Evolutionary conservation across 2,888 invertebrate genomes (phyloP).

Genomic region (Dicranocentrus wangi): DNA sequence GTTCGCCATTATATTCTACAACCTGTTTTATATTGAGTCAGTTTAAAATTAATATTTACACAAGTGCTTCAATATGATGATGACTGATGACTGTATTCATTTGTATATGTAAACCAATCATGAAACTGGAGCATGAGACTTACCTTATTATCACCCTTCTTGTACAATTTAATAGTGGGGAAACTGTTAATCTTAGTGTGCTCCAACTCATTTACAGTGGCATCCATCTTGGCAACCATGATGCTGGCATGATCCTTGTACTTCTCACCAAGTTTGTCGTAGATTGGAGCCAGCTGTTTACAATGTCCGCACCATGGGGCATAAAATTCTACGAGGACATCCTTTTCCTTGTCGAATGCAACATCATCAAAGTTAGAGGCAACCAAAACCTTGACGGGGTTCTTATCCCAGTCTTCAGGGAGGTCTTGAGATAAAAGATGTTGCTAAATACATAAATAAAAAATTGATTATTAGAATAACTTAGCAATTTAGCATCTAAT

Average conservation of each 20-base stretch:
- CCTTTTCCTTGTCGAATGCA: constrained; percentile 88
- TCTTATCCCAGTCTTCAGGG: constrained; percentile 97
- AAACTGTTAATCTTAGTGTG: constrained; percentile 95
- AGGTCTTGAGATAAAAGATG: constrained; percentile 94
- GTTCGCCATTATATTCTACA: constrained; percentile 95
- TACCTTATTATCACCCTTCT: constrained; percentile 91
- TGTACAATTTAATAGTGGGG: constrained; percentile 95
- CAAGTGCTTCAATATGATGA: constrained; percentile 5
- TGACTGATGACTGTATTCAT: neutral
- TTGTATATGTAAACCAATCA: neutral
- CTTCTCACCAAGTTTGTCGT: constrained; percentile 93
- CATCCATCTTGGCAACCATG: constrained; percentile 98
- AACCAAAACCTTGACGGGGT: constrained; percentile 93
- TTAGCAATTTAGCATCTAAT: constrained; percentile 9
- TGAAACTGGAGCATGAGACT: neutral
- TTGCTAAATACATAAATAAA: constrained; percentile 77
- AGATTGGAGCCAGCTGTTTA: constrained; percentile 97
- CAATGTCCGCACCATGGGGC: constrained; percentile 91
- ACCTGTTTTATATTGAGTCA: constrained; percentile 74
- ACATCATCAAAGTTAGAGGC: constrained; percentile 96
- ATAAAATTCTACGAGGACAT: constrained; percentile 98
- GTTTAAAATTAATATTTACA: constrained; percentile 10
- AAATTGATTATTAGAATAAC: neutral
- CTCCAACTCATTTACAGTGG: constrained; percentile 97
- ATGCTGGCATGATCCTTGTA: constrained; percentile 87